These are phyloP conservation scores for Bungarus multicinctus DNA, from an alignment of 2,113 vertebrate genomes.

Conservation along the genomic window DNA sequence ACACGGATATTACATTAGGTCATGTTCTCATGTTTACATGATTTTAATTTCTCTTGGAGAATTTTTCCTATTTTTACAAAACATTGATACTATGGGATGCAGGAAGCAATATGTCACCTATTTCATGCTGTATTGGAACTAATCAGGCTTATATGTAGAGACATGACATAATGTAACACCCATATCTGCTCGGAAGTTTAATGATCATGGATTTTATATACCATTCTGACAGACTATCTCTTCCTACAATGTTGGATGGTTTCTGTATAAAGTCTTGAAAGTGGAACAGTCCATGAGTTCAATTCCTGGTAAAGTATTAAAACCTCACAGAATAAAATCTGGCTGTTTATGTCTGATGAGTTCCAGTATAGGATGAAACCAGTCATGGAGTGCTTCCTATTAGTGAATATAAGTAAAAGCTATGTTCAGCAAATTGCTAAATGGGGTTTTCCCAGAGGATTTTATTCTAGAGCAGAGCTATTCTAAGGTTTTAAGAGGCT, in stretches of 20 bases:
- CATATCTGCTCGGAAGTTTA: neutral
- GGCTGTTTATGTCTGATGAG: neutral
- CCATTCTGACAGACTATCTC: neutral
- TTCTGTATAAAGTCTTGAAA: neutral
- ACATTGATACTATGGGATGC: neutral
- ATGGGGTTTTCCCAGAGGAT: neutral
- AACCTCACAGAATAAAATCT: neutral
- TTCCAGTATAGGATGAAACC: neutral
- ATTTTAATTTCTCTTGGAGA: neutral
- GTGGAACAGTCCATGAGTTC: neutral
- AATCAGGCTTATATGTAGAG: neutral
- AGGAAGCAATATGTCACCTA: neutral
- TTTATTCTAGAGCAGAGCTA: neutral
- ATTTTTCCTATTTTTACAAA: neutral
- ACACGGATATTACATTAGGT: neutral
- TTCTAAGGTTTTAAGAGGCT: neutral
- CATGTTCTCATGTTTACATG: neutral
- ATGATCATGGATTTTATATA: neutral
- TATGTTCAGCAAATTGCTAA: neutral
- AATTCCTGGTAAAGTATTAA: neutral
- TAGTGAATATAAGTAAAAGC: neutral
- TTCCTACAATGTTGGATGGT: neutral
- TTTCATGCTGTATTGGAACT: neutral
- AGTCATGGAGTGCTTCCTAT: neutral
- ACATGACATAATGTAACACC: neutral